These are phyloP conservation scores for Dysdera silvatica DNA, from an alignment of 1,140 invertebrate genomes.

Conservation along the genomic window DNA sequence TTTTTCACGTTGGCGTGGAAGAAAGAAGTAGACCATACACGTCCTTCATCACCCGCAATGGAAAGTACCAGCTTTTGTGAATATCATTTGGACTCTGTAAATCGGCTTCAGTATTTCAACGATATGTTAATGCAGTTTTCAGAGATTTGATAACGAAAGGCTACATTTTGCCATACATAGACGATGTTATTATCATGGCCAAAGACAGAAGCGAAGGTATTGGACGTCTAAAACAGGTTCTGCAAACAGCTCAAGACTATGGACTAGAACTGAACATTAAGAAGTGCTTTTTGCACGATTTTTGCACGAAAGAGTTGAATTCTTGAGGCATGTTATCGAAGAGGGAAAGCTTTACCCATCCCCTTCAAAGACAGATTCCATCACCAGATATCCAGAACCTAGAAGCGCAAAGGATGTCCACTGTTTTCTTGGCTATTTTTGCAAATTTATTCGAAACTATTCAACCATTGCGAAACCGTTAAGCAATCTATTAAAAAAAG, in stretches of 20 bases:
- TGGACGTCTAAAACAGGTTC: background rate
- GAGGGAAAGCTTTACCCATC: background rate
- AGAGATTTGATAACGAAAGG: background rate
- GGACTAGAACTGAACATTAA: constrained; percentile 4
- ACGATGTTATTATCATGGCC: constrained; percentile 10
- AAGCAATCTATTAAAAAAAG: constrained; percentile 42
- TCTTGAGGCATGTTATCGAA: background rate
- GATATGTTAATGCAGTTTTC: constrained; percentile 9
- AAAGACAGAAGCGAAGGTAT: background rate
- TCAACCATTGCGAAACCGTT: constrained; percentile 39
- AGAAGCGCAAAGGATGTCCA: constrained; percentile 31
- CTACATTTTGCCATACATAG: constrained; percentile 10
- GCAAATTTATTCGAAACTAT: constrained; percentile 38
- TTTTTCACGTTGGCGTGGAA: background rate
- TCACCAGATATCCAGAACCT: constrained; percentile 32
- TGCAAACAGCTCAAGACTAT: background rate
- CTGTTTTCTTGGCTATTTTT: constrained; percentile 40
- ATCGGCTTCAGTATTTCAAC: background rate
- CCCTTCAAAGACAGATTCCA: background rate
- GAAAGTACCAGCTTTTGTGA: background rate
- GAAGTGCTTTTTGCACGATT: constrained; percentile 21
- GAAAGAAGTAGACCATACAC: background rate
- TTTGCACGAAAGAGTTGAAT: background rate
- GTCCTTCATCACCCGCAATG: background rate
- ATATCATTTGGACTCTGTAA: background rate